Conservation (phyloP, 2,113 vertebrate species). For the Lichenostomus cassidix region DNA sequence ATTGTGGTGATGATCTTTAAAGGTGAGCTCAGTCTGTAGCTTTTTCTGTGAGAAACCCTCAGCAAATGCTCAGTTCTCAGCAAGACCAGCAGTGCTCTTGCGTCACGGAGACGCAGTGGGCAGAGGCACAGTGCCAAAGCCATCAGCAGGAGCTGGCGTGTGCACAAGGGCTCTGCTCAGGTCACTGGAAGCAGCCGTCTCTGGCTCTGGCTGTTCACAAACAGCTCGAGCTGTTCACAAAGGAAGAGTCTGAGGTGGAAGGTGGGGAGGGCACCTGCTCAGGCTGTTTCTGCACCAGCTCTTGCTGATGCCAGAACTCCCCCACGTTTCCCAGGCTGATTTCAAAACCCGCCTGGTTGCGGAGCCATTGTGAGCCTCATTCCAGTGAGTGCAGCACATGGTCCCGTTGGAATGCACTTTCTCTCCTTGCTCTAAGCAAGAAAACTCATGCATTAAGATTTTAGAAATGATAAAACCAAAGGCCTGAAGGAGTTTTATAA, state of each 20-base stretch:
- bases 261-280: background rate
- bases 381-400: accelerated
- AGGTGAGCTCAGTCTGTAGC: background rate
- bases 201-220: background rate
- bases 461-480: background rate
- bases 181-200: accelerated
- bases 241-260: background rate
- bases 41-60: background rate
- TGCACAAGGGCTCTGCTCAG: background rate
- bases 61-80: background rate
- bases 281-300: background rate
- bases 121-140: accelerated
- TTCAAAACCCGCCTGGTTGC: background rate
- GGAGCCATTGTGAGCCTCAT: background rate
- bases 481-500: background rate
- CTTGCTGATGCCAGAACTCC: background rate
- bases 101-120: accelerated
- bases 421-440: background rate
- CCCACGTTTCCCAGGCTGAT: background rate
- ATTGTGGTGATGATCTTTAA: background rate
- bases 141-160: accelerated
- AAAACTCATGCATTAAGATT: background rate
- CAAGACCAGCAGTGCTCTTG: background rate
- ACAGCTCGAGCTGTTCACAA: background rate
- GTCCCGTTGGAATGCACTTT: background rate